Conservation (phyloP, 2,888 invertebrate species). For the Melanostoma scalare region DNA sequence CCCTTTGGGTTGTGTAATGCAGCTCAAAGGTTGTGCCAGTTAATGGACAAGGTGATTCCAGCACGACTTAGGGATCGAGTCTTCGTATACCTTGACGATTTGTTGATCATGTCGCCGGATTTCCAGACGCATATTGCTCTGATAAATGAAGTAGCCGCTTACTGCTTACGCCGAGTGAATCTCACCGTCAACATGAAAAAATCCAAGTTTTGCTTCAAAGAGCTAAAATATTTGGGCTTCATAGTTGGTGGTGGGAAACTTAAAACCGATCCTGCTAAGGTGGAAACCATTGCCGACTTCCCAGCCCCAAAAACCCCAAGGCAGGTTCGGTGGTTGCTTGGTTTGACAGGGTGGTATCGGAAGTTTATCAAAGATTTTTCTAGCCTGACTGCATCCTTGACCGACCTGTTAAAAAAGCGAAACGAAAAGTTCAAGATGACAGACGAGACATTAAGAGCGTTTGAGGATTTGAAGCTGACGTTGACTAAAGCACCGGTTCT, state of each 20-base stretch:
- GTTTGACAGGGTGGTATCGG: too few species aligned
- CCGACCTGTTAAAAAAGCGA: too few species aligned
- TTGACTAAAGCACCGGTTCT: too few species aligned
- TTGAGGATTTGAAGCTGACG: too few species aligned
- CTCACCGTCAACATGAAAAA: constrained; percentile 43
- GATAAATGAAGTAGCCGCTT: constrained; percentile 33
- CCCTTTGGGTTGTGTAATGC: constrained; percentile 49
- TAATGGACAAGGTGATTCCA: constrained; percentile 47
- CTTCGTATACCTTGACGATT: neutral
- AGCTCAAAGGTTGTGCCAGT: constrained; percentile 58
- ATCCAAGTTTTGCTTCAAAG: too few species aligned
- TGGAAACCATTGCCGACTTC: constrained; percentile 39
- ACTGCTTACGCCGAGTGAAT: constrained; percentile 33
- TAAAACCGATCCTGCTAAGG: constrained; percentile 38
- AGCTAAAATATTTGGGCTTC: too few species aligned
- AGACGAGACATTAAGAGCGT: too few species aligned
- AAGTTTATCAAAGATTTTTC: too few species aligned
- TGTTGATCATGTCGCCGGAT: constrained; percentile 31
- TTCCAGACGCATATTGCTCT: constrained; percentile 14
- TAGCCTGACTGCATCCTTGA: too few species aligned
- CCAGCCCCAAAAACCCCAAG: constrained; percentile 25
- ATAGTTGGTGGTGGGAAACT: too few species aligned
- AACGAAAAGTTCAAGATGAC: too few species aligned
- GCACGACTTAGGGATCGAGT: neutral
- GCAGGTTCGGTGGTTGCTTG: constrained; percentile 10